A percentile compares a stretch with the other conserved stretches of the same genome.
Conservation (phyloP, 1,140 invertebrate species). For the Galleria mellonella region DNA sequence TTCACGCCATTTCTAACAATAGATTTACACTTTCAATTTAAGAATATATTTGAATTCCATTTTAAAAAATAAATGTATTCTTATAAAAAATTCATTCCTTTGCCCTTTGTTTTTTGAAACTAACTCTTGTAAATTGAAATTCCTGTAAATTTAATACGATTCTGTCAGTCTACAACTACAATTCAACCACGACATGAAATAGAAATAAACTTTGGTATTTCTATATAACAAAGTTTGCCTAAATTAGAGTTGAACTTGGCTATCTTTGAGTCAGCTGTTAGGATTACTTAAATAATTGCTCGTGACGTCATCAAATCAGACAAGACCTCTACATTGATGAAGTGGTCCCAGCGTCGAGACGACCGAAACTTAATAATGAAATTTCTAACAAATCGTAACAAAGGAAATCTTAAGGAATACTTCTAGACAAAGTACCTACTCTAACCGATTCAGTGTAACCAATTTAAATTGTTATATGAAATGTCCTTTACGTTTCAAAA, state of each 20-base stretch:
- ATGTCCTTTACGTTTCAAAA: no score
- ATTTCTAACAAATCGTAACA: conserved; percentile 19
- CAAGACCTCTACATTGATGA: conserved; percentile 8
- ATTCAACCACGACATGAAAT: not conserved
- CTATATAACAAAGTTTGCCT: conserved; percentile 1
- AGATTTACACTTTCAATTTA: no score
- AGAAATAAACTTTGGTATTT: conserved; percentile 1
- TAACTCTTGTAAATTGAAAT: no score
- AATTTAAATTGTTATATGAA: no score
- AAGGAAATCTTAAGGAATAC: not conserved
- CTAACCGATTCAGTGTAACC: no score
- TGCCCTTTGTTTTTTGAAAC: no score
- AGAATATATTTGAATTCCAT: no score
- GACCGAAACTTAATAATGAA: conserved; percentile 11
- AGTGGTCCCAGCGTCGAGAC: conserved; percentile 1
- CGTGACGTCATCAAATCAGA: conserved; percentile 12
- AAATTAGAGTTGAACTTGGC: conserved; percentile 2
- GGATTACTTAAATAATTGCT: conserved; percentile 14
- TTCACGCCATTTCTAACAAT: no score
- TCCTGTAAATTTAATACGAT: no score
- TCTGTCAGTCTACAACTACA: not conserved
- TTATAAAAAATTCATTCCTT: no score
- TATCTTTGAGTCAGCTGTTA: conserved; percentile 12
- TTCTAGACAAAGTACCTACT: no score
- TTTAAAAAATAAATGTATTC: no score